Evolutionary conservation across 2,113 vertebrate species (phyloP).

Genomic region (Sinocyclocheilus rhinocerous): DNA sequence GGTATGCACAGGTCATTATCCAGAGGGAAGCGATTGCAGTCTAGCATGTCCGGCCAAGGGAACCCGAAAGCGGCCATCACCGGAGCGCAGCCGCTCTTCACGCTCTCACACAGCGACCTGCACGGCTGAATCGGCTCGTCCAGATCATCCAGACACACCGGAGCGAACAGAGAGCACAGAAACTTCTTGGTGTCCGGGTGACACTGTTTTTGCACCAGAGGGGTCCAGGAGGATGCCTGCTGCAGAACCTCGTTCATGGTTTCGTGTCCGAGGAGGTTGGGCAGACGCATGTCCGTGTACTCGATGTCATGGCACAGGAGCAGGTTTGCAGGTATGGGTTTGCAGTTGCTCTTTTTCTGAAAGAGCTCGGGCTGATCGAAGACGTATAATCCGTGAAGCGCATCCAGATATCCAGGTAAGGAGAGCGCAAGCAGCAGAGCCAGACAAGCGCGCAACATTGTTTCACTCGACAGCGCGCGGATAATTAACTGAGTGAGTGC

Average conservation of each 20-base stretch:
- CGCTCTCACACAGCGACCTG: conserved; percentile 91
- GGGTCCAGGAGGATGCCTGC: conserved; percentile 96
- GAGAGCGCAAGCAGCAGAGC: conserved; percentile 43
- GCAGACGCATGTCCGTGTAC: conserved; percentile 94
- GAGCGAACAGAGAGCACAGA: conserved; percentile 96
- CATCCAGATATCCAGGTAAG: conserved; percentile 63
- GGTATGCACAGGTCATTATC: conserved; percentile 98
- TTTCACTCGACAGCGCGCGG: background rate
- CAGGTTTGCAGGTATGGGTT: conserved; percentile 87
- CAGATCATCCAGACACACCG: conserved; percentile 92
- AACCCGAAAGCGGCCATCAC: conserved; percentile 98
- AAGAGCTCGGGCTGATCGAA: conserved; percentile 89
- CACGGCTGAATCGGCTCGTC: conserved; percentile 96
- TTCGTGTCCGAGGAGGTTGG: conserved; percentile 96
- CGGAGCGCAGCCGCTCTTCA: conserved; percentile 89
- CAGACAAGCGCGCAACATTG: conserved; percentile 61
- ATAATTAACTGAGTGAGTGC: too few relatives aligned
- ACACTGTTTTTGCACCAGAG: conserved; percentile 94
- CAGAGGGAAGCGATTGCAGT: conserved; percentile 89
- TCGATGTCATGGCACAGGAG: conserved; percentile 93
- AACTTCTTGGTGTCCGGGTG: conserved; percentile 97
- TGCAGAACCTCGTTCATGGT: conserved; percentile 95
- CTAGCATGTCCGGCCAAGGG: conserved; percentile 96
- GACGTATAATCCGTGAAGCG: conserved; percentile 82
- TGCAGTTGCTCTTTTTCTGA: conserved; percentile 91